These are phyloP conservation scores for Heliconius hortense DNA, from an alignment of 2,888 invertebrate species.

Conservation along the genomic window DNA sequence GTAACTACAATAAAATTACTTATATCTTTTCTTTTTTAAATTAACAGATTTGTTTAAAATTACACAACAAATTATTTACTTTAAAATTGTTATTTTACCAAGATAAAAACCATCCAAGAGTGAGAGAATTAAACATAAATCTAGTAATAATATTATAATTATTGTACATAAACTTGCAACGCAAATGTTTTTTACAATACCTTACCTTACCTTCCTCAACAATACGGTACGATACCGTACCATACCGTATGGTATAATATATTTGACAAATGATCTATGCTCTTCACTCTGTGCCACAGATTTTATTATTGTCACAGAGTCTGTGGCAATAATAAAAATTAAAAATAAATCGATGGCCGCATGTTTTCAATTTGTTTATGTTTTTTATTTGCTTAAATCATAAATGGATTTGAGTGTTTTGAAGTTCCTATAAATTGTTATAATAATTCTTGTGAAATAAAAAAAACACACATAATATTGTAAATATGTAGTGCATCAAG, in stretches of 20 bases:
- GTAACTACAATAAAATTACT: neutral
- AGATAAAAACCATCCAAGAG: no score
- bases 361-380: constrained; percentile 63
- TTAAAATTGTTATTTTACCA: no score
- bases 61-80: neutral
- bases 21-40: neutral
- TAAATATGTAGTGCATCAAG: constrained; percentile 14
- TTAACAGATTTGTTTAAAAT: neutral
- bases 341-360: constrained; percentile 54
- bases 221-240: no score
- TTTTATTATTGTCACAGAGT: neutral
- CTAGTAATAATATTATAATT: no score
- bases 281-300: neutral
- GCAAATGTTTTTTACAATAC: no score
- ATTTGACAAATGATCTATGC: neutral
- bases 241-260: no score
- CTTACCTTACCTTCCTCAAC: no score
- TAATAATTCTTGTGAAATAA: neutral
- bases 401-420: neutral
- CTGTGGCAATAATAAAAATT: constrained; percentile 14
- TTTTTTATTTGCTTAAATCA: constrained; percentile 42
- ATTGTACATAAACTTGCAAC: no score
- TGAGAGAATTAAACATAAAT: no score
- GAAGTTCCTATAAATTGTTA: neutral
- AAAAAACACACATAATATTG: neutral